These are phyloP conservation scores for Drosophila baimaii DNA, from an alignment of 1,140 invertebrate genomes.

Conservation along the genomic window DNA sequence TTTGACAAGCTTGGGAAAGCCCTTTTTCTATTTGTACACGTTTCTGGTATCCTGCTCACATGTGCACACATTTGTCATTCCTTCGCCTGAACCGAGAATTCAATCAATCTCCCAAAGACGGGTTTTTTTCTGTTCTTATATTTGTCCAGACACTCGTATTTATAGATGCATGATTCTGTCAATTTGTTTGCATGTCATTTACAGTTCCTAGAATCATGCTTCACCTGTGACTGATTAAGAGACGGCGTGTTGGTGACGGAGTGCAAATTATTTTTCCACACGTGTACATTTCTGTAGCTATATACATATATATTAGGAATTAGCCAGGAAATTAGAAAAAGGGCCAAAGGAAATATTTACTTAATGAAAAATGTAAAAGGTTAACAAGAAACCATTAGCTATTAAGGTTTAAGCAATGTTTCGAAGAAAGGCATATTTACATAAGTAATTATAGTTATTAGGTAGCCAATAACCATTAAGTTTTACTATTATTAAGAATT, in stretches of 20 bases:
- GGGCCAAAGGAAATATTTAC: background rate
- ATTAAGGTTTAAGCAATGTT: too few relatives aligned
- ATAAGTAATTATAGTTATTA: too few relatives aligned
- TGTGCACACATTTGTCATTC: background rate
- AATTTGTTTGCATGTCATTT: constrained; percentile 25
- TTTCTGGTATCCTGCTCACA: background rate
- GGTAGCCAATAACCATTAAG: too few relatives aligned
- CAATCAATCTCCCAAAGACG: constrained; percentile 26
- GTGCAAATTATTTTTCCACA: background rate
- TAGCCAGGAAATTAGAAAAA: background rate
- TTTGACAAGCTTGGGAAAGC: background rate
- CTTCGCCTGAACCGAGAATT: constrained; percentile 1
- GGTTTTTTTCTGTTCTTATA: constrained; percentile 12
- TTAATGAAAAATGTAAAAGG: too few relatives aligned
- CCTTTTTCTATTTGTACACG: background rate
- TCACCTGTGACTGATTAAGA: constrained; percentile 24
- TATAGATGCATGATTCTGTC: constrained; percentile 34
- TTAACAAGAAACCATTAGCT: too few relatives aligned
- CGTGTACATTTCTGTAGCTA: background rate
- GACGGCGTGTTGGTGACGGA: background rate
- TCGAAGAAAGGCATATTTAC: too few relatives aligned
- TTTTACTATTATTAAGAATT: too few relatives aligned
- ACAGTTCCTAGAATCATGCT: background rate
- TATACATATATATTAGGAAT: background rate
- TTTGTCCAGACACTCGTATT: constrained; percentile 24